Conservation (phyloP, 2,113 vertebrate species). For the Sminthopsis crassicaudata region DNA sequence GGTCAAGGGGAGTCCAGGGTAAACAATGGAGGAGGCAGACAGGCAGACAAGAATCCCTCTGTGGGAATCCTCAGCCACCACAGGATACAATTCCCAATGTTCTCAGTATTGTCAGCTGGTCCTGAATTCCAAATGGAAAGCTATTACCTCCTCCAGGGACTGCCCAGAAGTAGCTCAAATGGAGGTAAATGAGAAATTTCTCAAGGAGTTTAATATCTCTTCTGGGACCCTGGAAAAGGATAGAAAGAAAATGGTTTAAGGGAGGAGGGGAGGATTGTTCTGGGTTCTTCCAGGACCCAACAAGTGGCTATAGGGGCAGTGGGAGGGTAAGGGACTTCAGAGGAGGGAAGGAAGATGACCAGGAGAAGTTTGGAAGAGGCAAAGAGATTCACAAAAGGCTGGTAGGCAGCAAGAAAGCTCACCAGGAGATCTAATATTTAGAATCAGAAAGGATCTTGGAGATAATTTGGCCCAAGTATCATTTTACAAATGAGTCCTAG, state of each 20-base stretch:
- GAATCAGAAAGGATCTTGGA: not conserved
- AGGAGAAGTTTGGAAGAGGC: not conserved
- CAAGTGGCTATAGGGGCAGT: not conserved
- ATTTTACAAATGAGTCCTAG: not conserved
- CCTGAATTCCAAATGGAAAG: not conserved
- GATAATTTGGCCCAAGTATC: not conserved
- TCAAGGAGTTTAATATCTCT: not conserved
- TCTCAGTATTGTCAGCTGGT: not conserved
- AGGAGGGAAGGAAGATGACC: not conserved
- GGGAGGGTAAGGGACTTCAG: not conserved
- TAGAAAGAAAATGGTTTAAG: not conserved
- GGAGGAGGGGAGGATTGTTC: not conserved
- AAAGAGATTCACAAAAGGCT: not conserved
- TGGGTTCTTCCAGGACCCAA: not conserved
- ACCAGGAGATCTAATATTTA: not conserved
- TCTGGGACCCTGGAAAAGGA: slow-evolving; percentile 23
- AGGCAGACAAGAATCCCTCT: not conserved
- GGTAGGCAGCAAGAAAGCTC: not conserved
- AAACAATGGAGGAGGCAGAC: not conserved
- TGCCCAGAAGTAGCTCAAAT: not conserved
- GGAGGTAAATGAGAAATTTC: no score
- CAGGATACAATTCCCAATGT: not conserved
- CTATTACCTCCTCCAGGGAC: not conserved
- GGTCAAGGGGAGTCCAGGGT: not conserved
- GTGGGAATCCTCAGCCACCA: not conserved